Base-by-base conservation (phyloP, 1,140 invertebrate genomes). In the Agrilus planipennis region DNA sequence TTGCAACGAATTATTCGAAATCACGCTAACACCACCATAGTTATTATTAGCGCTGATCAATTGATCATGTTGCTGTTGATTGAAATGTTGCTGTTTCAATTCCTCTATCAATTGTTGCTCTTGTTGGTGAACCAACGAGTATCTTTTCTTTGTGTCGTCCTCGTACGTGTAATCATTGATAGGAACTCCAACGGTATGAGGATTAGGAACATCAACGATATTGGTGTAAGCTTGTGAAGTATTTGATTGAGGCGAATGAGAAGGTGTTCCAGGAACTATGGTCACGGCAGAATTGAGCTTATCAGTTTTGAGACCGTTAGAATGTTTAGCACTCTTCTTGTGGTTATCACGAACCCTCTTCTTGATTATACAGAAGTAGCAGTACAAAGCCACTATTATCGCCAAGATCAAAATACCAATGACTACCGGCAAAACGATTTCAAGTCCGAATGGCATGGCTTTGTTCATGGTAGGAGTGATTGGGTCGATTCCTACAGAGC, bases 121-220 rank as follows among this genome's bases (percentile, higher is more conserved):
- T 46, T 62, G 64, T 45, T 62, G 58, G 20, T 63, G 57, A 7
- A 67, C 65, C 16, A 70, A 49, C n/a, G 63, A 67, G 47, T 65
- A 67, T 2, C 65, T 49, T 47, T 70, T 70, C 45, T 70, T 70
- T 1, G 54, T 53, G 38, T 63, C 59, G 31, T 69, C 67, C 18
- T 65, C 63, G 22, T 58, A 58, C 6, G 44, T 52, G 25, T 56
- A 57, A 30, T 60, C 58, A 40, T 45, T 57, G 2, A 60, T 47
- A 15, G 63, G 63, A 5, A 65, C 51, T 10, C 63, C 61, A 19
- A 65, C 51, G 22, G 55, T 56, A 43, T 65, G 63, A 34, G 58
- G 60, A 50, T 62, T 58, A 2, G 53, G 54, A 22, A 45, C 38
- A 36, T 63, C 54, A 4, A 35, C 16, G 6, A 34, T n/a, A 21